Conservation (phyloP, 2,113 vertebrate species). For the Fulmarus glacialis region DNA sequence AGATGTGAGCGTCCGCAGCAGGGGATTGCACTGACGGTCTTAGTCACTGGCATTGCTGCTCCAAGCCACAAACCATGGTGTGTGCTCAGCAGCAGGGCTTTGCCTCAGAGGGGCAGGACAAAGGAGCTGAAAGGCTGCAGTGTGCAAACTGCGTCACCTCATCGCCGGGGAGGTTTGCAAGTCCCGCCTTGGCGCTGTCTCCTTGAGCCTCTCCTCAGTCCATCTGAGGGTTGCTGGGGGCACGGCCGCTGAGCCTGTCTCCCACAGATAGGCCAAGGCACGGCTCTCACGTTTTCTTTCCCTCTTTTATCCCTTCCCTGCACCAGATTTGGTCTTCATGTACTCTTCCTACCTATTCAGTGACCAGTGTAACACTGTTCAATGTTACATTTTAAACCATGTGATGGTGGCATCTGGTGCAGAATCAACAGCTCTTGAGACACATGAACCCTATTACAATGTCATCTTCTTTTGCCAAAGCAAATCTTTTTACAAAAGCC, state of each 20-base stretch:
- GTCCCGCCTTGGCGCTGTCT: neutral
- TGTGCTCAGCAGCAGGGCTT: neutral
- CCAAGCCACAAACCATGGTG: neutral
- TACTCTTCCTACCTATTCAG: neutral
- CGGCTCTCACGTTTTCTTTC: accelerated
- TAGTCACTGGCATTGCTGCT: neutral
- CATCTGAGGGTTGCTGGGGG: neutral
- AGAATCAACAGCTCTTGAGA: neutral
- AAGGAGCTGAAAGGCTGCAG: neutral
- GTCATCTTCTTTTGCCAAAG: neutral
- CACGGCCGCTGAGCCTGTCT: neutral
- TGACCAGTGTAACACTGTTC: neutral
- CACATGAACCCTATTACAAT: neutral
- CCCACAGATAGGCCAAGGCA: neutral
- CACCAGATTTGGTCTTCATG: neutral
- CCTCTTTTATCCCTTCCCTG: neutral
- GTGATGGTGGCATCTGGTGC: neutral
- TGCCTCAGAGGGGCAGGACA: neutral
- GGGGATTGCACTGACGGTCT: neutral
- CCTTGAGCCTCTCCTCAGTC: neutral
- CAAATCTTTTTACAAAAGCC: neutral
- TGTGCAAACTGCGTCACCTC: neutral
- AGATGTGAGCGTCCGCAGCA: accelerated
- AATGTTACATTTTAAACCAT: neutral
- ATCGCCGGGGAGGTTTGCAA: neutral